phyloP scores from a whole-genome alignment of 2,888 invertebrate genomes.

The Eurytoma californica region DNA sequence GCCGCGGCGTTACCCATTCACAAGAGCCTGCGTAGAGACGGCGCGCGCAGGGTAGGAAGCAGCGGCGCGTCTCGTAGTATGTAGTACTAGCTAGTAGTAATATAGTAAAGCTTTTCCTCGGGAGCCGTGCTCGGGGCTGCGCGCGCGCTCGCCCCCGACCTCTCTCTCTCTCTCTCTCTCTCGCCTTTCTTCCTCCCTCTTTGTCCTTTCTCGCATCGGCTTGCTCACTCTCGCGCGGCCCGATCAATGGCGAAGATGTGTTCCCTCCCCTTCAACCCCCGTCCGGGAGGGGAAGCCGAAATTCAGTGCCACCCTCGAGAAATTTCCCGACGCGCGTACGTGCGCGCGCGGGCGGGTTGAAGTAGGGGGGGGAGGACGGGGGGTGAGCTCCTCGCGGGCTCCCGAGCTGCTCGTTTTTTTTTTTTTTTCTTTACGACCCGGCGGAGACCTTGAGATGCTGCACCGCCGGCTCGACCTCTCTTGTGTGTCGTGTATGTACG shows the following conservation, averaged over 20 bases:
- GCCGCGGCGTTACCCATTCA: constrained; percentile 36
- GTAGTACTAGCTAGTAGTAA: constrained; percentile 29
- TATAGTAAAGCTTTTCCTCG: constrained; percentile 44
- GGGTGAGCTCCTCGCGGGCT: no score
- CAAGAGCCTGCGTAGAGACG: constrained; percentile 45
- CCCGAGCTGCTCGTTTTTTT: neutral
- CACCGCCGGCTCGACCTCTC: no score
- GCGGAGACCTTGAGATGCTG: no score
- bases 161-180: constrained; percentile 7
- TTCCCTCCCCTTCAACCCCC: no score
- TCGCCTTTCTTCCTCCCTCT: constrained; percentile 19
- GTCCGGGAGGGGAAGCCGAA: constrained; percentile 7
- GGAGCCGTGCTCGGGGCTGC: constrained; percentile 1
- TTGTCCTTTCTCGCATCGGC: constrained; percentile 18
- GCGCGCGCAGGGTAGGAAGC: neutral
- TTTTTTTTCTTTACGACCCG: neutral
- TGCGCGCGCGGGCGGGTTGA: neutral
- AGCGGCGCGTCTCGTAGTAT: constrained; percentile 3
- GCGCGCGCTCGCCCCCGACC: neutral
- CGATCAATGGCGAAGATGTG: constrained; percentile 42
- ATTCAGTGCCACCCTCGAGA: constrained; percentile 39
- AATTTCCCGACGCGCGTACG: constrained; percentile 19
- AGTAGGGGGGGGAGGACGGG: no score
- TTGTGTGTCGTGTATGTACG: no score
- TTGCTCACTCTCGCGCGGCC: no score